phyloP scores from a whole-genome alignment of 2,888 invertebrate species.

The Pyrgus malvae region DNA sequence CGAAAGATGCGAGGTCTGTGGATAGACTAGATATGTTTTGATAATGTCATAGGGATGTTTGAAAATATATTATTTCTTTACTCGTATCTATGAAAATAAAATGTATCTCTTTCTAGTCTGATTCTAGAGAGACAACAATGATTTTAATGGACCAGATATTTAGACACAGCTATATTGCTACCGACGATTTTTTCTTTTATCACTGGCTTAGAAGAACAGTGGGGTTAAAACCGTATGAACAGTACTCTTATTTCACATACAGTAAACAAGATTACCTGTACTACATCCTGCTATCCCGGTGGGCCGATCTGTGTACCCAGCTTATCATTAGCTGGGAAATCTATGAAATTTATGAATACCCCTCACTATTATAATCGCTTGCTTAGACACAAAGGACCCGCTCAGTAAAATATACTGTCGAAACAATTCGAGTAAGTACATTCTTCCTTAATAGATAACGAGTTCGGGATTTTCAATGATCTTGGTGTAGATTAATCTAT shows the following conservation, averaged over 20 bases:
- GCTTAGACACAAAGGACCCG: conserved; percentile 55
- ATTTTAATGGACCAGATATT: too few relatives aligned
- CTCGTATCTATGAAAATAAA: too few relatives aligned
- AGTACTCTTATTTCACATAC: conserved; percentile 32
- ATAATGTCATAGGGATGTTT: too few relatives aligned
- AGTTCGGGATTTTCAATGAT: not conserved
- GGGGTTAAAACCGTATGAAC: not conserved
- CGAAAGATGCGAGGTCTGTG: too few relatives aligned
- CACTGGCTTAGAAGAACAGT: too few relatives aligned
- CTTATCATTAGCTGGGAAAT: conserved; percentile 64
- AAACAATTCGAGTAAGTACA: not conserved
- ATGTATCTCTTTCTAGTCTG: too few relatives aligned
- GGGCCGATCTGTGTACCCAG: conserved; percentile 59
- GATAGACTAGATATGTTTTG: too few relatives aligned
- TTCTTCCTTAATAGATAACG: conserved; percentile 26
- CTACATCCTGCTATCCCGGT: conserved; percentile 76
- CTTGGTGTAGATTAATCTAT: too few relatives aligned
- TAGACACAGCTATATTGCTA: too few relatives aligned
- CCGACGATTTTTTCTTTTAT: too few relatives aligned
- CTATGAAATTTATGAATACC: conserved; percentile 64
- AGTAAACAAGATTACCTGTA: conserved; percentile 69
- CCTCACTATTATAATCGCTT: conserved; percentile 50
- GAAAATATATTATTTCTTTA: too few relatives aligned
- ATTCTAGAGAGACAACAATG: too few relatives aligned
- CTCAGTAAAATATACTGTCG: conserved; percentile 24